Evolutionary conservation across 1,140 invertebrate species (phyloP), one percentile per base, ranked within the genome.

Genomic region (Apocrypta bakeri): DNA sequence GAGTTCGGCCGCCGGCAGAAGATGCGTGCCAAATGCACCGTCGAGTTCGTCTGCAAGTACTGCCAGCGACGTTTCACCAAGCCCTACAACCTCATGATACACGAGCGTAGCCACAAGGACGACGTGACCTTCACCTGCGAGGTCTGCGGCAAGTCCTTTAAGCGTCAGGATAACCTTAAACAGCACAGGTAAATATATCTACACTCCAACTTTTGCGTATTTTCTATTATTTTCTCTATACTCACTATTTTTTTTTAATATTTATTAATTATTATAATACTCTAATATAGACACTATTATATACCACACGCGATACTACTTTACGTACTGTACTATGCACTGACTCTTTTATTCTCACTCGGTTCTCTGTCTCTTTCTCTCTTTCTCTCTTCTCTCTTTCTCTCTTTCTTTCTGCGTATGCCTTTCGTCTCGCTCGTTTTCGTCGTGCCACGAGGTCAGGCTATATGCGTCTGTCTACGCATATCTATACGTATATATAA

Each of bases 81-180:
- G 94, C 97, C 98, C 83, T 99, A 99, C 94, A 99, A 99, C 94
- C 95, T 99, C 89, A 97, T 99, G 95, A 99, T 99, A 89, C 98
- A 99, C 94, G 98, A 99, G 92, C 95, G 98, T 89, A 99, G 98
- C 85, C 99, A 99, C 94, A 99, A 99, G 91, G 95, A 95, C 85
- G 98, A 99, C 93, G 95, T 99, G 89, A 98, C 98, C 84, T 99
- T 98, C 94, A 97, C 97, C 88, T 99, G 99, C 93, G 98, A 99
- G 93, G 96, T 99, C 84, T 99, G 99, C 93, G 97, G 98, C 89
- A 99, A 99, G 93, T 97, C 97, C 88, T 99, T 99, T 94, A 97
- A 99, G 91, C 94, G 98, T 87, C 98, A 99, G 94, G 97, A 98
- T 93, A 97, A 98, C 92, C 94, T 98, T 87, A 96, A 97, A 93